These are phyloP conservation scores for Endomychus coccineus DNA, from an alignment of 2,888 invertebrate genomes.

Conservation along the genomic window DNA sequence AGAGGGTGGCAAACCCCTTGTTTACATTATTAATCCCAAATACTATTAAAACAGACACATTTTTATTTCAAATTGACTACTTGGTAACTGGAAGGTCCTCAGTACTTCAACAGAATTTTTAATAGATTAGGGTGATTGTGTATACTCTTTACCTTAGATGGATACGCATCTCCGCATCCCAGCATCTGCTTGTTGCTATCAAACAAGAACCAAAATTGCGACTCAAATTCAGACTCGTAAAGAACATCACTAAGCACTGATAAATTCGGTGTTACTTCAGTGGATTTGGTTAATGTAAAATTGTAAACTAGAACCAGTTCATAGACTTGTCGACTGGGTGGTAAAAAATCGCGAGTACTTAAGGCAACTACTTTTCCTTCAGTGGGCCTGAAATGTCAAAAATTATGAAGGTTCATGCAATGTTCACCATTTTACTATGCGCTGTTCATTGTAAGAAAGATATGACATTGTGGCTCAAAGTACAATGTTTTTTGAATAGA, in stretches of 20 bases:
- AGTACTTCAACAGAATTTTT: no score
- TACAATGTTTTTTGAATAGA: no score
- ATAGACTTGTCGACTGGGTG: slow-evolving; percentile 83
- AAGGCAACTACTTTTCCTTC: slow-evolving; percentile 76
- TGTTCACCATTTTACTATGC: no score
- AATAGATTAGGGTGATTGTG: no score
- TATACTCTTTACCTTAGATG: slow-evolving; percentile 56
- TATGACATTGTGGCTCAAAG: no score
- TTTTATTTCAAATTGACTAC: no score
- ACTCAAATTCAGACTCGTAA: slow-evolving; percentile 94
- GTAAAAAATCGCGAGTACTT: slow-evolving; percentile 75
- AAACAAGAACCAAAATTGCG: slow-evolving; percentile 94
- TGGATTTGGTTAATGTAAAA: slow-evolving; percentile 72
- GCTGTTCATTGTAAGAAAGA: no score
- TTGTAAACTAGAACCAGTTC: slow-evolving; percentile 81
- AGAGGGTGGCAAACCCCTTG: no score
- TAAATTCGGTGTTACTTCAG: slow-evolving; percentile 74
- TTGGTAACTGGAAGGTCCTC: no score
- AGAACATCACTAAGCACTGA: slow-evolving; percentile 77
- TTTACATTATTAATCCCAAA: no score
- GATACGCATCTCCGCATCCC: slow-evolving; percentile 83
- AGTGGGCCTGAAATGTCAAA: slow-evolving; percentile 55
- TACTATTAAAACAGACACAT: no score
- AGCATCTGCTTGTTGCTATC: slow-evolving; percentile 83
- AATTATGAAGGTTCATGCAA: neutral